phyloP scores from a whole-genome alignment of 2,888 invertebrate species.

The Sphaerophoria rueppellii region DNA sequence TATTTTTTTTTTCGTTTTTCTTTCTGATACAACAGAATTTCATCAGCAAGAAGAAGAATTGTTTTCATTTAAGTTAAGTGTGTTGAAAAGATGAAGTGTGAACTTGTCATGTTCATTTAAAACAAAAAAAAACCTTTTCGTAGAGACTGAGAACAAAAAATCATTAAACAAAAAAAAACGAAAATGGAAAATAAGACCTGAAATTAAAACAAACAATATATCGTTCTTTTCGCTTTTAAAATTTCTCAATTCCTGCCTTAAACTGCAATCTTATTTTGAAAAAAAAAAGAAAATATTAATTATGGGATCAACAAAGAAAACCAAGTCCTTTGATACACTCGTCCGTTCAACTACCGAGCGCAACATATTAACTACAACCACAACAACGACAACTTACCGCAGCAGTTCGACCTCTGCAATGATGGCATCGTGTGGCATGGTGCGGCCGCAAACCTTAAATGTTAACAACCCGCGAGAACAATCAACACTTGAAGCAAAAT shows the following conservation, averaged over 20 bases:
- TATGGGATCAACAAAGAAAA: constrained; percentile 66
- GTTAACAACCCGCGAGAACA: constrained; percentile 80
- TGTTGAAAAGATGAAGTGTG: constrained; percentile 39
- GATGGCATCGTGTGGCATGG: constrained; percentile 66
- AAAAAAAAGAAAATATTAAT: constrained; percentile 1
- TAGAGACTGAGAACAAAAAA: neutral
- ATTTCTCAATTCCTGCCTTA: no score
- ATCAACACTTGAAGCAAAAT: constrained; percentile 80
- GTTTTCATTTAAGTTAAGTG: constrained; percentile 28
- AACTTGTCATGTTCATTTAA: constrained; percentile 34
- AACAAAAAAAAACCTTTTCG: neutral
- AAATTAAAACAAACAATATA: neutral
- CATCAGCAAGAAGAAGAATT: constrained; percentile 39
- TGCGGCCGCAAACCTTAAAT: constrained; percentile 80
- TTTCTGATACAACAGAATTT: constrained; percentile 38
- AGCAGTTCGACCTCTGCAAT: constrained; percentile 78
- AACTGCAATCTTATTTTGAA: neutral
- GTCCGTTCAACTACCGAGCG: constrained; percentile 54
- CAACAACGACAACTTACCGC: constrained; percentile 75
- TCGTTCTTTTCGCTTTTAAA: neutral
- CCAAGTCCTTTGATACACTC: constrained; percentile 57
- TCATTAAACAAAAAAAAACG: neutral
- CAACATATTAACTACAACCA: constrained; percentile 58
- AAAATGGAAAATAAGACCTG: neutral
- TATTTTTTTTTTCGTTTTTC: constrained; percentile 38